Base-by-base conservation (phyloP, 2,797 vertebrate genomes). In the Gastrophryne carolinensis region DNA sequence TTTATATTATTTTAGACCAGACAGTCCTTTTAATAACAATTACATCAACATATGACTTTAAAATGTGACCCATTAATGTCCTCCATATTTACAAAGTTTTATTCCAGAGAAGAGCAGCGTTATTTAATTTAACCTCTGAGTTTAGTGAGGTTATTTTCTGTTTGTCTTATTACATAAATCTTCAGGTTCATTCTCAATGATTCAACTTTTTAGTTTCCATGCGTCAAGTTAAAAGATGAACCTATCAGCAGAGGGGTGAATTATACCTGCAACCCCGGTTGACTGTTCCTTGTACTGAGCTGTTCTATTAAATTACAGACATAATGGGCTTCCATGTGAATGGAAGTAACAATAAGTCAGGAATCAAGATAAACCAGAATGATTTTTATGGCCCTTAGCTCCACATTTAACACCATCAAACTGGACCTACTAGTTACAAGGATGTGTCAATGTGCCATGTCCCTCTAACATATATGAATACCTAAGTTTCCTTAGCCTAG, bases 81-180 rank as follows among this genome's bases (percentile, higher is more conserved):
- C n/a, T n/a, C n/a, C n/a, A n/a, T n/a, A n/a, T n/a, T n/a, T n/a
- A n/a, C n/a, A n/a, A n/a, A n/a, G n/a, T n/a, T n/a, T n/a, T n/a
- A n/a, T n/a, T n/a, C 66, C 27, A 7, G 39, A 58, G 37, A 32
- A 65, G 24, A 7, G 13, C 50, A 56, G 37, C 69, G 62, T 53
- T 69, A 76, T 76, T 69, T 71, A 63, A 77, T 49, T 12, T 71
- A 63, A 63, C 32, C 66, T 47, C 58, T 3, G 15, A 80, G 85
- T 77, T 76, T 75, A 82, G 15, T 82, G 73, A 80, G 82, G 78
- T 79, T 86, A 70, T 61, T 80, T 65, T 77, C 78, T 83, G 78
- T 78, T 82, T 82, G 75, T 82, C 82, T 85, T 74, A 69, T 85
- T 89, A 86, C 82, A 86, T 88, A 86, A 87, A 83, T 86, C 83